Evolutionary conservation across 2,888 invertebrate genomes (phyloP).

Genomic region (Danaus chrysippus): DNA sequence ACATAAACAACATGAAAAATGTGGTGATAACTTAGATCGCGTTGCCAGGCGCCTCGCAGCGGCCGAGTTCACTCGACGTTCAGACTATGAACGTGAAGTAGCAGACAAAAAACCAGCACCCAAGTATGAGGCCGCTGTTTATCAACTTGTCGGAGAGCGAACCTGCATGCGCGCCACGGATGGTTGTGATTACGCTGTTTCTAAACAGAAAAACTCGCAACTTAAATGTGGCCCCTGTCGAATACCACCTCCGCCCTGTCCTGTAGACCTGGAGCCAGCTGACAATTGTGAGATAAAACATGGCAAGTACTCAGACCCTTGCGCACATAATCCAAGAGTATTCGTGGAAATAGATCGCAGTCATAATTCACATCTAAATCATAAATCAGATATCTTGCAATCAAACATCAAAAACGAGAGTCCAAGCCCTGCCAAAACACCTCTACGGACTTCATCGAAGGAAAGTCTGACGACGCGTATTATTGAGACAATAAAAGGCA

Average conservation of each 20-base stretch:
- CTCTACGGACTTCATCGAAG: conserved; percentile 10
- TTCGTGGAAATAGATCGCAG: conserved; percentile 47
- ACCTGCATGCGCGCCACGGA: conserved; percentile 43
- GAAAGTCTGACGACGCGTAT: conserved; percentile 31
- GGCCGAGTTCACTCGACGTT: conserved; percentile 30
- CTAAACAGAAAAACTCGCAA: conserved; percentile 14
- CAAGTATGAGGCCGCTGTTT: conserved; percentile 16
- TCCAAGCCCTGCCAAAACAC: neutral
- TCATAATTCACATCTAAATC: conserved; percentile 1
- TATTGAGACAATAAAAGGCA: conserved; percentile 33
- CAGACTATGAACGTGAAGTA: conserved; percentile 23
- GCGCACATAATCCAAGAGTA: conserved; percentile 48
- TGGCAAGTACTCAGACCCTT: conserved; percentile 40
- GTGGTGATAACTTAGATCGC: conserved; percentile 32
- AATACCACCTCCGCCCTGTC: conserved; percentile 37
- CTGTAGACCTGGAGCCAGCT: conserved; percentile 38
- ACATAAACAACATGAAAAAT: conserved; percentile 24
- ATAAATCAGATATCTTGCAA: neutral
- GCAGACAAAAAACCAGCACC: conserved; percentile 16
- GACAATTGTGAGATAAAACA: conserved; percentile 38
- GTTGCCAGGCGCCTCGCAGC: conserved; percentile 27
- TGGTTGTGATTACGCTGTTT: conserved; percentile 39
- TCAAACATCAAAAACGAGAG: neutral
- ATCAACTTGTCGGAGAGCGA: conserved; percentile 32
- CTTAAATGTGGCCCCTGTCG: conserved; percentile 27